Evolutionary conservation across 2,113 vertebrate genomes (phyloP), one percentile per base, ranked within the genome.

Genomic region (Puffinus mauretanicus): DNA sequence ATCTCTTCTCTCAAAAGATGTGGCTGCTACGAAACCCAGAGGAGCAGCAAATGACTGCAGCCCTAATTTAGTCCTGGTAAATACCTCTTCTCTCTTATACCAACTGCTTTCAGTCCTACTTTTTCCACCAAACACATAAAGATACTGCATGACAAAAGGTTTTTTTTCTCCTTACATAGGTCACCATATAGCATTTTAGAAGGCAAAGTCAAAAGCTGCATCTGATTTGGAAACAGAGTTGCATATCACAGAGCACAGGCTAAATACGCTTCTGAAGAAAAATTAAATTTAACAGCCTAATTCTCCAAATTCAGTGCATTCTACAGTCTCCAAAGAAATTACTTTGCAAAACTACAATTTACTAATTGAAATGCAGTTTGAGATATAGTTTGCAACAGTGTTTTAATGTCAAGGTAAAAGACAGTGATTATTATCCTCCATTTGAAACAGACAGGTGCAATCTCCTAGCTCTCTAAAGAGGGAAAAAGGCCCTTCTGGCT

Each of bases 221-320:
- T 10, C 16, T 12, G 5, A 49, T 75, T 24, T 58, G 49, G 34
- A 82, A 90, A 67, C 2, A 79, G 46, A 79, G 3, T 30, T 54
- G 25, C 0, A 0, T 16, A 84, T 42, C 27, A 66, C 29, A 67
- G 17, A 88, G 18, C 26, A 76, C 0, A 60, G n/a, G 26, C 24
- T 60, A 47, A 65, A 52, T 11, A 58, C 2, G 11, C 14, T 86
- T 51, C 38, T 54, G 16, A 47, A 90, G 24, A 84, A 36, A 88
- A 88, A 64, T 5, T 38, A 79, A 81, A 70, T 14, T n/a, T n/a
- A 58, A 55, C 18, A 49, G 40, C 30, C 6, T 19, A 54, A 25
- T 34, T n/a, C 54, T 38, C 20, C 6, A 88, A 82, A 85, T 69
- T 44, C 42, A 76, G 16, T 18, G 22, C 13, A 88, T 61, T 82